Conservation (phyloP, 2,888 invertebrate species). For the Erebia aethiops region DNA sequence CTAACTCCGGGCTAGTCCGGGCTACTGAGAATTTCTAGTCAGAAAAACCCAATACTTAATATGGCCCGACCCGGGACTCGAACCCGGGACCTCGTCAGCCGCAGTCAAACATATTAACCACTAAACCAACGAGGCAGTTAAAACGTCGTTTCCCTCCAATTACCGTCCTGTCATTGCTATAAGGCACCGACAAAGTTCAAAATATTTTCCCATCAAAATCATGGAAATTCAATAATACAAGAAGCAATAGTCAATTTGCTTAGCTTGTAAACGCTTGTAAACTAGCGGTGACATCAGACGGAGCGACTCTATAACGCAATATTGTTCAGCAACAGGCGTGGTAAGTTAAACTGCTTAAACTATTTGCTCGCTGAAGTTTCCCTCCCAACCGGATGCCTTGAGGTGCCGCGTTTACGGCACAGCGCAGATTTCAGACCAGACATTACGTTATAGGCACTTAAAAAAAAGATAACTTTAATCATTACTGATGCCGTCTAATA, state of each 20-base stretch:
- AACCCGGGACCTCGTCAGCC: no score
- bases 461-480: neutral
- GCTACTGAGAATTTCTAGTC: no score
- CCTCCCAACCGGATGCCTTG: slow-evolving; percentile 62
- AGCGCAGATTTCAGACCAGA: slow-evolving; percentile 47
- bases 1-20: no score
- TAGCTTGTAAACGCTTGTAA: slow-evolving; percentile 58
- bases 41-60: no score
- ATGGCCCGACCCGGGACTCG: no score
- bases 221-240: neutral
- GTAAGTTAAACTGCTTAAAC: slow-evolving; percentile 73
- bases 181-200: no score
- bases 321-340: slow-evolving; percentile 52
- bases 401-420: slow-evolving; percentile 52
- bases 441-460: neutral
- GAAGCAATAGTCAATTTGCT: slow-evolving; percentile 46
- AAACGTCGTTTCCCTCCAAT: no score
- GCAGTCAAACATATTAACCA: no score
- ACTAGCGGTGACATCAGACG: slow-evolving; percentile 57
- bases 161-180: no score
- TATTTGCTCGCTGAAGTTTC: slow-evolving; percentile 73
- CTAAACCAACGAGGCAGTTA: no score
- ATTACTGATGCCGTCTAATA: no score
- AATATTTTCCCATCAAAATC: no score
- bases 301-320: slow-evolving; percentile 68